Evolutionary conservation across 2,797 vertebrate species (phyloP), one percentile per base, ranked within the genome.

Genomic region (Prunella strophiata): DNA sequence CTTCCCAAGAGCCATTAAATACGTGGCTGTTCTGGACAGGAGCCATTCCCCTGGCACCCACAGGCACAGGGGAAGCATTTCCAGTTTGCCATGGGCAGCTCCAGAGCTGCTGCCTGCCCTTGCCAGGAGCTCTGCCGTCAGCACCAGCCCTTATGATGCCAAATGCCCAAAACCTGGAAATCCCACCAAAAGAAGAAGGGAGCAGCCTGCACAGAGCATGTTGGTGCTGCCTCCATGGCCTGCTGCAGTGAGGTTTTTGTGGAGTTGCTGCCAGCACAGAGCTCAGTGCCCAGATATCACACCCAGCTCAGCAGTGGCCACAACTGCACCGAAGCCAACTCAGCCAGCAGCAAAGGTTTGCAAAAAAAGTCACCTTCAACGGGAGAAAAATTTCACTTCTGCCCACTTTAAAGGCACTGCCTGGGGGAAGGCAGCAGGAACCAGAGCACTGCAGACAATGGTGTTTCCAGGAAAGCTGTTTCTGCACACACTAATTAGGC

Each of bases 261-360:
- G n/a, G 14, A 18, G 29, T 4, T 38, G 29, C 50, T 63, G 68
- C 36, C 8, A 10, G 80, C 30, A 34, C 16, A 0, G 0, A 2
- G 7, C 51, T 67, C 7, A 0, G 45, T 42, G 38, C 82, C 32
- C 73, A 83, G 62, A 61, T 4, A 4, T 88, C 10, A 3, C 88
- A 78, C 34, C 45, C 77, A 76, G 72, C 75, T 43, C 82, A 66
- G 74, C 58, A 66, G 47, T 13, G 38, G 52, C 76, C 51, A 65
- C 62, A 65, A 68, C n/a, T 52, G 52, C 73, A 67, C 59, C 66
- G 65, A 45, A 81, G 62, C 54, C 75, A 81, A 36, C 27, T 15
- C 55, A 5, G 5, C 26, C 22, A 72, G 50, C 58, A 89, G 62
- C 34, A 66, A 85, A 70, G 2, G 2, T 30, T 42, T 43, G 38